These are phyloP conservation scores for Andrena minutula DNA, from an alignment of 2,888 invertebrate genomes.

Conservation along the genomic window DNA sequence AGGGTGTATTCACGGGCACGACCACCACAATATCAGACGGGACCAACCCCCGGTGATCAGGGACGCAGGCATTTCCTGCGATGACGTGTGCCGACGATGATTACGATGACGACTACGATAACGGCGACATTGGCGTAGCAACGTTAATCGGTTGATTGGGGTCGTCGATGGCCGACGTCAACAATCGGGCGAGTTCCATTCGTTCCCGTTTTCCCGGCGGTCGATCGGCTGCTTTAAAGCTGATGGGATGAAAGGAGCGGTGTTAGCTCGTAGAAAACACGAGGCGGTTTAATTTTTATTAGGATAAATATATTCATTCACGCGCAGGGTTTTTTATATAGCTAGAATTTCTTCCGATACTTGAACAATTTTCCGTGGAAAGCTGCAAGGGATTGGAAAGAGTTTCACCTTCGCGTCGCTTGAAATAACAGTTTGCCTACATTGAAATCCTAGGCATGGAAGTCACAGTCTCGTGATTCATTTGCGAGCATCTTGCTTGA, in stretches of 20 bases:
- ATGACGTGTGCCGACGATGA: constrained; percentile 24
- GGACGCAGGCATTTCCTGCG: background rate
- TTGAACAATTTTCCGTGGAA: too few relatives aligned
- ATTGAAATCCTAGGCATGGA: too few relatives aligned
- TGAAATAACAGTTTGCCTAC: background rate
- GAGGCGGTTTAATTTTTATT: background rate
- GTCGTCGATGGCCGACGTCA: constrained; percentile 25
- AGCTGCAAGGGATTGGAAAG: too few relatives aligned
- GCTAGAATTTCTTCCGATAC: too few relatives aligned
- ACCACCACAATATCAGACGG: constrained; percentile 12
- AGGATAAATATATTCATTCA: too few relatives aligned
- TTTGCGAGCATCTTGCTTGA: background rate
- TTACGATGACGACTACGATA: constrained; percentile 24
- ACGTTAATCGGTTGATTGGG: constrained; percentile 45
- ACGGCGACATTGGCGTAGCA: constrained; percentile 18
- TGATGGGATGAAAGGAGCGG: background rate
- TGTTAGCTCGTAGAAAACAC: background rate
- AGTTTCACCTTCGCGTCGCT: too few relatives aligned
- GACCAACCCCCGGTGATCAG: constrained; percentile 13
- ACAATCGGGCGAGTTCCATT: constrained; percentile 35
- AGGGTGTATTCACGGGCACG: constrained; percentile 27
- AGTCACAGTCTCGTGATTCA: background rate
- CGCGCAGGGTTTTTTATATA: too few relatives aligned
- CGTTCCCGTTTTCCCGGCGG: constrained; percentile 36
- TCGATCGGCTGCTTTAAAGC: constrained; percentile 40